Percentiles rank a stretch among this genome's conserved stretches.
Evolutionary conservation across 2,113 vertebrate species (phyloP).

Genomic region (Campylomormyrus numenius): DNA sequence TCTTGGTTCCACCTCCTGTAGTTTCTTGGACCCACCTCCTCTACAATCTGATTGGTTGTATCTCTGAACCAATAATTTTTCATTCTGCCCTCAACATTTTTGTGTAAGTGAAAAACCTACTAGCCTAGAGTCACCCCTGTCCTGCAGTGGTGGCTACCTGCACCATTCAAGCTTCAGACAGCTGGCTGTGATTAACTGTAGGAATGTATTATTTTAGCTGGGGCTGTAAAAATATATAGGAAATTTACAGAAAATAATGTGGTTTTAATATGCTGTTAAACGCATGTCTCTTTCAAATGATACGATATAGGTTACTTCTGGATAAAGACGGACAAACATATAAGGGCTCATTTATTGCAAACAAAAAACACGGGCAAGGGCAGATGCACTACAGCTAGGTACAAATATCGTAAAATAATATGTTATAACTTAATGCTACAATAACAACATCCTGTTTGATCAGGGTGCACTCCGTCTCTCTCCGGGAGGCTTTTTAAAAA

Average conservation of each 20-base stretch:
- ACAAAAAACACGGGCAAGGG: slow-evolving; percentile 44
- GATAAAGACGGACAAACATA: slow-evolving; percentile 41
- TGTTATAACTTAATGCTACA: not conserved
- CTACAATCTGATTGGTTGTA: not conserved
- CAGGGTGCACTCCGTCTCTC: not conserved
- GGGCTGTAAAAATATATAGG: not conserved
- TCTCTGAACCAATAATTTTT: not conserved
- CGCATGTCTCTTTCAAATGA: not conserved
- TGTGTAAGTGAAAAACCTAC: too few relatives aligned
- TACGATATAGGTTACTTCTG: slow-evolving; percentile 39
- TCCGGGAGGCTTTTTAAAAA: not conserved
- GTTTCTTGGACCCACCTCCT: not conserved
- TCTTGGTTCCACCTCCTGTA: not conserved
- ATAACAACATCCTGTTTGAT: not conserved
- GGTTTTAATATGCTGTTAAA: not conserved
- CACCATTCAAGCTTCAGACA: not conserved
- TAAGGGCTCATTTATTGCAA: slow-evolving; percentile 42
- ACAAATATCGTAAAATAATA: not conserved
- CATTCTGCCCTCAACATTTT: not conserved
- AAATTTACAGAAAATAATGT: not conserved
- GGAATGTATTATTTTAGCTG: not conserved
- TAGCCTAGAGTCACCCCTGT: not conserved
- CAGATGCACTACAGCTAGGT: slow-evolving; percentile 47
- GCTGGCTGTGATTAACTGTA: not conserved
- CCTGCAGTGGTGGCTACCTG: too few relatives aligned